Evolutionary conservation across 2,113 vertebrate species (phyloP).

Genomic region (Ancistrus triradiatus): DNA sequence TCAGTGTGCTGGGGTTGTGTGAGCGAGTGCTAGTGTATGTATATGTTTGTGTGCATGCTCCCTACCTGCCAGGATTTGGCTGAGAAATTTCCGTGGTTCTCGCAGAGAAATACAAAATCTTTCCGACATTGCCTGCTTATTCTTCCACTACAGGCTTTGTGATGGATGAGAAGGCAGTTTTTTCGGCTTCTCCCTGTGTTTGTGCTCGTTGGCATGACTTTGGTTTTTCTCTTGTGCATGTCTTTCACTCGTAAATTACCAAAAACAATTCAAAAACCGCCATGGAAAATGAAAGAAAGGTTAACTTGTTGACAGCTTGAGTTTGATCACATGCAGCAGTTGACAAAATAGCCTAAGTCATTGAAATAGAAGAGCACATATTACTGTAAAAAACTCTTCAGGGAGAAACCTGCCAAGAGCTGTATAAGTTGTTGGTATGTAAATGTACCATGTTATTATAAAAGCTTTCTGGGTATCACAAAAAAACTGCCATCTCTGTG

Average conservation of each 20-base stretch:
- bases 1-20: conserved; percentile 3
- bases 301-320: neutral
- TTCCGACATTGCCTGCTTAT: neutral
- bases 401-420: no score
- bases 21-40: neutral
- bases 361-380: neutral
- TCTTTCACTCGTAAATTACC: neutral
- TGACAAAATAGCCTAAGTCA: neutral
- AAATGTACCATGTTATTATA: no score
- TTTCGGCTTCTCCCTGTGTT: neutral
- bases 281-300: neutral
- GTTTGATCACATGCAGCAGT: neutral
- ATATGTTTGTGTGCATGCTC: conserved; percentile 2
- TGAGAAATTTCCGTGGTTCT: neutral
- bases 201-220: neutral
- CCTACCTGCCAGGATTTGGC: conserved; percentile 9
- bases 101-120: neutral
- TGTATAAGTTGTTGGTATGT: no score
- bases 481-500: conserved; percentile 2
- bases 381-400: no score
- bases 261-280: neutral
- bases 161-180: neutral
- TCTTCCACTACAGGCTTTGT: neutral
- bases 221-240: no score
- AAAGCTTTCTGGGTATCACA: no score